Percentiles rank a stretch among this genome's conserved stretches.
These are phyloP conservation scores for Buathra laborator DNA, from an alignment of 2,888 invertebrate genomes.

Conservation along the genomic window DNA sequence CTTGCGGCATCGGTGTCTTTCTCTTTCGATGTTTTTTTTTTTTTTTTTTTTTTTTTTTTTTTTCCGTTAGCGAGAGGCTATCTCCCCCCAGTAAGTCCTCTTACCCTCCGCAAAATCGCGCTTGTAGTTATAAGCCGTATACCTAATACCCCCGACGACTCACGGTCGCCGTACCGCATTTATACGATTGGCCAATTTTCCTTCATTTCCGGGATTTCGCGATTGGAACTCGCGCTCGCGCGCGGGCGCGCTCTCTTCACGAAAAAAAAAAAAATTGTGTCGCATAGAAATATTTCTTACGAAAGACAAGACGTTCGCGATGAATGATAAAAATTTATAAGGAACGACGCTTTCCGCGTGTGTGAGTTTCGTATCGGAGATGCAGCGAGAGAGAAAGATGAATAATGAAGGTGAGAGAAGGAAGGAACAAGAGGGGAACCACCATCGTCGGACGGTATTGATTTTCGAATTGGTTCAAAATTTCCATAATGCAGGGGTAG, in stretches of 20 bases:
- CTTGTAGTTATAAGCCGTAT: neutral
- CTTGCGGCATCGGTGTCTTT: conserved; percentile 55
- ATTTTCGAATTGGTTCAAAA: conserved; percentile 85
- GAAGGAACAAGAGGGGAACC: conserved; percentile 46
- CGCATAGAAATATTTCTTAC: neutral
- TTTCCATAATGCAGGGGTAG: conserved; percentile 83
- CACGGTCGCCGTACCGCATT: conserved; percentile 46
- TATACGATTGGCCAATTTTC: conserved; percentile 60
- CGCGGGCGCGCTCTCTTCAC: neutral
- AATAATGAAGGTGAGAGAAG: conserved; percentile 33
- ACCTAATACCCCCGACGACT: conserved; percentile 46
- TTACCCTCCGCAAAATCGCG: neutral
- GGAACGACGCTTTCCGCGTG: neutral
- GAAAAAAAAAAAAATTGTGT: neutral
- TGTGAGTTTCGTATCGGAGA: neutral
- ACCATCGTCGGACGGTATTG: conserved; percentile 79
- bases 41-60: neutral
- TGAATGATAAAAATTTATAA: too few species aligned
- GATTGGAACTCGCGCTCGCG: neutral
- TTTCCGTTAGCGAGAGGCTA: neutral
- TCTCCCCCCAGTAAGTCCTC: conserved; percentile 29
- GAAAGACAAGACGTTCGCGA: too few species aligned
- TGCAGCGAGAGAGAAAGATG: conserved; percentile 14
- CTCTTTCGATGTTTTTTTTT: neutral
- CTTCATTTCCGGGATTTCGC: conserved; percentile 50